Evolutionary conservation across 1,140 invertebrate genomes (phyloP), one percentile per base, ranked within the genome.

Genomic region (Drosophila lini): DNA sequence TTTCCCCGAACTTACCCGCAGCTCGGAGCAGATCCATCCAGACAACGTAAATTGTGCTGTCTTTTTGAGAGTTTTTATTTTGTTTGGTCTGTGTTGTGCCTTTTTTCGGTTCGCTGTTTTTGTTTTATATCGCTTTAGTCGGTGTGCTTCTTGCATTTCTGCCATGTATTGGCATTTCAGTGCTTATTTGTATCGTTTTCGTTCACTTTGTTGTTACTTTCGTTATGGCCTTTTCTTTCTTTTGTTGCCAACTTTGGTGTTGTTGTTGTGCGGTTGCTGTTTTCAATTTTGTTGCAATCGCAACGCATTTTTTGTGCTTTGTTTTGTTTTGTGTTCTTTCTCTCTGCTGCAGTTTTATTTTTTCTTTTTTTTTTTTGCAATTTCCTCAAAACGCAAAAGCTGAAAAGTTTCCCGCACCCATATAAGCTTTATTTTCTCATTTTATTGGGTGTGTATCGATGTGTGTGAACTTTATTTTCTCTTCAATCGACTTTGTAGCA

Each of bases 131-230:
- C 10, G 41, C 38, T 70, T 48, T 71, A 48, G 36, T 73, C 44
- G 52, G 53, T 42, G 48, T 41, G 68, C 74, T 57, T 44, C 65
- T 78, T 63, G 67, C 76, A 78, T 80, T 80, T 73, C 48, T 40
- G 77, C 84, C 68, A 83, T 88, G 84, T 88, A 88, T 88, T 88
- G 83, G 80, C 84, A 89, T 83, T 88, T 88, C 84, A 65, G 62
- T 77, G 83, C 80, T 89, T 89, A 88, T 89, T 88, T 88, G 83
- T 86, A 86, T 86, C 83, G 83, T 70, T 86, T 88, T 88, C 76
- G 76, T 75, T 70, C 79, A 88, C 79, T 77, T 88, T 86, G 83
- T 86, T 86, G 83, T 80, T 88, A 68, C 80, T 69, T 60, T 58
- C 76, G 62, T 58, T 58, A 40, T 55, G 57, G 77, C 57, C 31